Percentiles rank a stretch among this genome's conserved stretches.
phyloP scores from a whole-genome alignment of 1,140 invertebrate species.

The Portunus trituberculatus region DNA sequence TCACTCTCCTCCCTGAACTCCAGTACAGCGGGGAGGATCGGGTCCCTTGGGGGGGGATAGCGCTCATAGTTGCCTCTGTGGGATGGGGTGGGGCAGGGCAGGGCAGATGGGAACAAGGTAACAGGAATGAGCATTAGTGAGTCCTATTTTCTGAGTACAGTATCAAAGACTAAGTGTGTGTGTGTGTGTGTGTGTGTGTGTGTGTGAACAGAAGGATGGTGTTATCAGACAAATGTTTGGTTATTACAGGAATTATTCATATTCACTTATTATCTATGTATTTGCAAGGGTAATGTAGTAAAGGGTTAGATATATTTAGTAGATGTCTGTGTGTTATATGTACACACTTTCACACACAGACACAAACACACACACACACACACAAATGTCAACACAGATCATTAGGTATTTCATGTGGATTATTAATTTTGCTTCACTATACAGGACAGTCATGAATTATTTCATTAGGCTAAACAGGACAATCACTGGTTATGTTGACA shows the following conservation, averaged over 20 bases:
- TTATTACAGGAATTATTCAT: no score
- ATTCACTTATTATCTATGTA: neutral
- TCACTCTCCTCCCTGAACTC: slow-evolving; percentile 97
- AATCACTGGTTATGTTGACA: neutral
- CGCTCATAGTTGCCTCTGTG: slow-evolving; percentile 82
- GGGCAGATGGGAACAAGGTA: neutral
- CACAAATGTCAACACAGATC: neutral
- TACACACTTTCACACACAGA: slow-evolving; percentile 12
- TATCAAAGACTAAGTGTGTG: neutral
- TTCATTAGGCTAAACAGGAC: neutral
- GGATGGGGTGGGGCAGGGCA: neutral
- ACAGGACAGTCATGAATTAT: neutral
- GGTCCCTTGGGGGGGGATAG: slow-evolving; percentile 86
- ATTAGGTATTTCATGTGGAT: no score
- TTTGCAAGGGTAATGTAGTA: neutral
- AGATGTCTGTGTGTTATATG: neutral
- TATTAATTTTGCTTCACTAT: neutral
- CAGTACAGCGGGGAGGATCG: slow-evolving; percentile 95
- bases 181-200: neutral
- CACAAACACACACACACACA: neutral
- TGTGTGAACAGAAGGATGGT: neutral
- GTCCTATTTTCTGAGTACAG: no score
- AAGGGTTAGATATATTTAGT: neutral
- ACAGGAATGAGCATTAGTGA: neutral
- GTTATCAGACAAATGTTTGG: neutral